These are phyloP conservation scores for Eupleurogrammus muticus DNA, from an alignment of 2,797 vertebrate genomes.

Conservation along the genomic window DNA sequence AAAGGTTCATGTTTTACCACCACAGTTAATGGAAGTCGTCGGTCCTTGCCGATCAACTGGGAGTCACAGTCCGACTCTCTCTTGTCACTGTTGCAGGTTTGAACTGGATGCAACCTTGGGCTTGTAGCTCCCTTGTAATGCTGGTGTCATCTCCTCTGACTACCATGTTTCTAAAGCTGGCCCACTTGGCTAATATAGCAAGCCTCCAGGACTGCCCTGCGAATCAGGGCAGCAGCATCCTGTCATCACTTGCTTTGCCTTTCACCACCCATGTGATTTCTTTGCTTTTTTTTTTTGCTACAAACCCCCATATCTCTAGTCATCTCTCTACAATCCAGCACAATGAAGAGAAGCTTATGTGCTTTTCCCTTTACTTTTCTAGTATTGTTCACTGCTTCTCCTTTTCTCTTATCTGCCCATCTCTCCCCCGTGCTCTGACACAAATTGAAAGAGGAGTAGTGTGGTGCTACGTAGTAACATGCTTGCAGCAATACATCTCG, in stretches of 20 bases:
- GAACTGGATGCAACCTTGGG: neutral
- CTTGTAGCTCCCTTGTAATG: conserved; percentile 7
- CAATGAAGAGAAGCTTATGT: conserved; percentile 20
- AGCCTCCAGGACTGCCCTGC: conserved; percentile 28
- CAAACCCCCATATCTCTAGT: conserved; percentile 1
- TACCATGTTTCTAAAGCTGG: conserved; percentile 34
- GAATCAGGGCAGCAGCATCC: conserved; percentile 50
- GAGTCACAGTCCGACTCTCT: neutral
- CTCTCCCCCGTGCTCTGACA: conserved; percentile 65
- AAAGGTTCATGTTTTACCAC: conserved; percentile 3
- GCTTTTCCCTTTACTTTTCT: conserved; percentile 16
- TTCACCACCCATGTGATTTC: conserved; percentile 29
- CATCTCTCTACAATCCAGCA: conserved; percentile 3
- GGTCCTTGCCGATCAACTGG: neutral
- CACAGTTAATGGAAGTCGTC: conserved; percentile 17
- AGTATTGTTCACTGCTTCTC: conserved; percentile 27
- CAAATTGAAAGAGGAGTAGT: conserved; percentile 54
- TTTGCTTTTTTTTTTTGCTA: conserved; percentile 21
- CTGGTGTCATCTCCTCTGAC: conserved; percentile 1
- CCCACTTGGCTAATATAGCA: conserved; percentile 41
- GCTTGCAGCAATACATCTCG: conserved; percentile 31
- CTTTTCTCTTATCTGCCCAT: conserved; percentile 45
- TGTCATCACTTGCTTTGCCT: conserved; percentile 46
- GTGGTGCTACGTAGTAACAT: conserved; percentile 32
- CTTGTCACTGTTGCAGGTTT: conserved; percentile 11